Evolutionary conservation across 2,888 invertebrate species (phyloP), one percentile per base, ranked within the genome.

Genomic region (Abrostola triplasia): DNA sequence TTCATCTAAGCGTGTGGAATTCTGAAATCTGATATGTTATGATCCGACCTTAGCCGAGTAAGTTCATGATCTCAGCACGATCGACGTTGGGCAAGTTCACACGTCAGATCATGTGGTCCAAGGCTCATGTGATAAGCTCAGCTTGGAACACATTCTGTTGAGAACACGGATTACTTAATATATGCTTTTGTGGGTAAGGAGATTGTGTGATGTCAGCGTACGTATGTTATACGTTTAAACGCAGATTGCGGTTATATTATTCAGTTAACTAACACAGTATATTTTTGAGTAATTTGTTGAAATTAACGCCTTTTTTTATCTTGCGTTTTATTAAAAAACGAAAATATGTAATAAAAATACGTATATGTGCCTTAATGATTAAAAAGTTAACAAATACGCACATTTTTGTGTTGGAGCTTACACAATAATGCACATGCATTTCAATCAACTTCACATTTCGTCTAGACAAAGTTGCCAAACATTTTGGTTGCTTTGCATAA

Each of bases 1-100:
- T 37, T n/a, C 12, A 71, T 68, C 67, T 55, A 35, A 36, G 72
- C 59, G 53, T 50, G 67, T 61, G 64, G 59, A 70, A 64, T 67
- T 67, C 58, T 49, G 77, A 61, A 62, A 79, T 74, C 63, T 65
- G 77, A 79, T 77, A 66, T 37, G 11, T 12, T n/a, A 41, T 55
- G 9, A 24, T 55, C 24, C 65, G 75, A 72, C 77, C 79, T 76
- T 79, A 79, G 52, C 41, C 48, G 40, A 69, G 69, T 70, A 62
- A 67, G 79, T 77, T 79, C 77, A 74, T 70, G 77, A 77, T 67
- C 67, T 70, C 52, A 42, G 64, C 71, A 73, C 68, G 79, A 67
- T 47, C 36, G 57, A 36, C 53, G 56, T 72, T 72, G 48, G 52
- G 63, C 63, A 63, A 77, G 75, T 72, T 78, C 66, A 77, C 56